Evolutionary conservation across 1,140 invertebrate species (phyloP).

Genomic region (Sweltsa coloradensis): DNA sequence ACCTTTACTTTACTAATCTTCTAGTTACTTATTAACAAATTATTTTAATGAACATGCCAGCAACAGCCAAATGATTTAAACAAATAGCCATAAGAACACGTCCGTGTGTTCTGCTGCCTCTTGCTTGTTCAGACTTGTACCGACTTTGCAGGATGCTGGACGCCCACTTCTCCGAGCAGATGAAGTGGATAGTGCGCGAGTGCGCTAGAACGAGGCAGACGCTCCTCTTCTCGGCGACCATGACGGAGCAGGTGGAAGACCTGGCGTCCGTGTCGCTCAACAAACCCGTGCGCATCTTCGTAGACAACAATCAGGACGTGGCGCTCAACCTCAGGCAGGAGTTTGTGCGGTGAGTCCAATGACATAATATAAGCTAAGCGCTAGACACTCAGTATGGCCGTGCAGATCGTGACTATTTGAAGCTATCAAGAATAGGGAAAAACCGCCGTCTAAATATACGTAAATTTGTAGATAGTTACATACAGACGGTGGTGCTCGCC

Average conservation of each 20-base stretch:
- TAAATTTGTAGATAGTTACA: no score
- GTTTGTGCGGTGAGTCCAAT: conserved; percentile 67
- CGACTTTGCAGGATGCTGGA: conserved; percentile 69
- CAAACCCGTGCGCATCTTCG: conserved; percentile 85
- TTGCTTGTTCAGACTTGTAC: not conserved
- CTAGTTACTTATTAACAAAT: no score
- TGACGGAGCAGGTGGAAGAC: conserved; percentile 94
- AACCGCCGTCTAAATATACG: no score
- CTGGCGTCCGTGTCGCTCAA: conserved; percentile 81
- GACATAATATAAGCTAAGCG: no score
- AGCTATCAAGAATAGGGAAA: no score
- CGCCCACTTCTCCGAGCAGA: conserved; percentile 95
- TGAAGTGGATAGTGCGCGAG: conserved; percentile 90
- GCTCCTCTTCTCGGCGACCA: conserved; percentile 95
- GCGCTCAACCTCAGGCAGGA: conserved; percentile 92
- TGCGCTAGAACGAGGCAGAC: conserved; percentile 91
- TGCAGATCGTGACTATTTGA: no score
- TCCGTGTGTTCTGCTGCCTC: not conserved
- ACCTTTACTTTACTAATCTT: no score
- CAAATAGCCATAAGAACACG: not conserved
- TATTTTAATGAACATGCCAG: no score
- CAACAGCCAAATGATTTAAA: no score
- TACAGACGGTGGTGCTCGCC: no score
- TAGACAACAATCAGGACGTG: conserved; percentile 92
- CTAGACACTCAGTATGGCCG: no score